phyloP scores from a whole-genome alignment of 1,140 invertebrate species.

The Apolygus lucorum region DNA sequence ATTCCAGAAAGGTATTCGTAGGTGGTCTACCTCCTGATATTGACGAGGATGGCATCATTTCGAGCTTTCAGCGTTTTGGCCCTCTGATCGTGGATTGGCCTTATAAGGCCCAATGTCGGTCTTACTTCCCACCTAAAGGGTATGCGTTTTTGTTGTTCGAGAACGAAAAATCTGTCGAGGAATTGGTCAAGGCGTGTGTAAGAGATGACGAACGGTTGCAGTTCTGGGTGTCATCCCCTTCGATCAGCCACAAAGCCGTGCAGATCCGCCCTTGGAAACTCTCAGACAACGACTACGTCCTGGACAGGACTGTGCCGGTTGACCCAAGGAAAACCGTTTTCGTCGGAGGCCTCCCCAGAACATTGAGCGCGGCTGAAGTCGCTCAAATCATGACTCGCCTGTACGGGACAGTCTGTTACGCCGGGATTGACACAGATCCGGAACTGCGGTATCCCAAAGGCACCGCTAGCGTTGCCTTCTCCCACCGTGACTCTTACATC shows the following conservation, averaged over 20 bases:
- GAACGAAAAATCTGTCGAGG: slow-evolving; percentile 10
- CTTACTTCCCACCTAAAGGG: background rate
- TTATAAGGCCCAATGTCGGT: background rate
- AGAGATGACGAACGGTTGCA: background rate
- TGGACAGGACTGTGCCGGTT: background rate
- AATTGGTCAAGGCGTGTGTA: background rate
- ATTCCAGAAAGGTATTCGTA: background rate
- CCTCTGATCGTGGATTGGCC: slow-evolving; percentile 4
- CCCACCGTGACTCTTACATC: background rate
- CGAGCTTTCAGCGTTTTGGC: background rate
- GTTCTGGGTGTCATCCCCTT: slow-evolving; percentile 5
- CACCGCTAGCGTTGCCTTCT: slow-evolving; percentile 8
- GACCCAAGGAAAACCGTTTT: slow-evolving; percentile 39
- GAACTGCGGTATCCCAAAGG: slow-evolving; percentile 9
- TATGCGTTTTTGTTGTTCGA: slow-evolving; percentile 3
- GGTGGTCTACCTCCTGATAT: background rate
- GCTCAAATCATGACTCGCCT: slow-evolving; percentile 5
- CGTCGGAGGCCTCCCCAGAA: slow-evolving; percentile 95
- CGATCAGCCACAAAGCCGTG: slow-evolving; percentile 2
- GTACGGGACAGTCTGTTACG: slow-evolving; percentile 10
- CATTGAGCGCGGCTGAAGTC: slow-evolving; percentile 1
- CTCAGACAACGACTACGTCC: slow-evolving; percentile 2
- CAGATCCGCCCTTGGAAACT: slow-evolving; percentile 2
- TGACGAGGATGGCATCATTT: slow-evolving; percentile 6
- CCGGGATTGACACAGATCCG: background rate